Base-by-base conservation (phyloP, 2,113 vertebrate genomes). In the Cynoglossus semilaevis region DNA sequence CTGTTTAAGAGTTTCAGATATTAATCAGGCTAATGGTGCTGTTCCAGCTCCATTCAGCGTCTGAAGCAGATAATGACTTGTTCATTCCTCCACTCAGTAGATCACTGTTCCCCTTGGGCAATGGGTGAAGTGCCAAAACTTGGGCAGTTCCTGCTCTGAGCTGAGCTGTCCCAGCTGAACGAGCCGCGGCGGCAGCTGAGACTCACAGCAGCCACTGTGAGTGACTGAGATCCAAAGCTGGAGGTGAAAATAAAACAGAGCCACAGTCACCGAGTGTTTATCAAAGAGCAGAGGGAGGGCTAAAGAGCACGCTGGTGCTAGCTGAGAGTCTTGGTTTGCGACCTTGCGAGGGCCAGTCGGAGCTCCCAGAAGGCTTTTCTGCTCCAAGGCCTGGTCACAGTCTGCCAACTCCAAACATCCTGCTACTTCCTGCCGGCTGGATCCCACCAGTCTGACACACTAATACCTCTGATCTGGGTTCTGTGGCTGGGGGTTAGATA, bases 381-480 rank as follows among this genome's bases (percentile, higher is more conserved):
- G 69, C 45, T 61, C 3, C 35, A 58, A 49, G 48, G 44, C 42
- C 12, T 9, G 22, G 49, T 68, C 62, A 37, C 51, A 63, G 66
- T 68, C 58, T 53, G 59, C 59, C 55, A 62, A 53, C 63, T 62
- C 51, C 63, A 70, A 56, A 75, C 59, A n/a, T n/a, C 57, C 60
- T 17, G 7, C 51, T 61, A 67, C 56, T 70, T 76, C 54, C 53
- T 62, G 55, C 56, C 70, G 67, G 74, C 67, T 70, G 62, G 63
- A 68, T 42, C 50, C 50, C 15, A 58, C 58, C 46, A 51, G 51
- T 52, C 64, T 9, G 22, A 10, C 63, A 35, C 60, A 58, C 50
- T 63, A 73, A 77, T 75, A 47, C 72, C 58, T 71, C 67, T 79
- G 73, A 79, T 79, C 81, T 80, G 71, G 68, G 70, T 10, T 72